A percentile compares a stretch with the other conserved stretches of the same genome.
Conservation (phyloP, 2,797 vertebrate genomes). For the Molossus molossus region DNA sequence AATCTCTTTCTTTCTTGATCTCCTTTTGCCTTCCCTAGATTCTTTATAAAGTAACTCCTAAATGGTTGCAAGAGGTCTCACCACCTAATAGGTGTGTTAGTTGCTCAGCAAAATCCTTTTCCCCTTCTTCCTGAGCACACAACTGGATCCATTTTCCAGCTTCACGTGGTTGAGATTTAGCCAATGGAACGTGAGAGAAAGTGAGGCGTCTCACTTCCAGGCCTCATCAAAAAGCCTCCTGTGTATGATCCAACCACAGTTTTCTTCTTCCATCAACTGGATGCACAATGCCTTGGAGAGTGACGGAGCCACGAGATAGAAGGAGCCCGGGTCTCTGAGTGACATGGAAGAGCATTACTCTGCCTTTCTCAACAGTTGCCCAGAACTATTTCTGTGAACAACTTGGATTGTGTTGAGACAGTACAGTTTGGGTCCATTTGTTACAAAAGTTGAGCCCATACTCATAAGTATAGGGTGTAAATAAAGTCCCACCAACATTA, state of each 20-base stretch:
- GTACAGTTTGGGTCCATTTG: not conserved
- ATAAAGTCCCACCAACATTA: not conserved
- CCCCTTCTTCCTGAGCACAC: not conserved
- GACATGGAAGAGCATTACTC: not conserved
- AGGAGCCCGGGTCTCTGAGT: not conserved
- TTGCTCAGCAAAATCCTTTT: not conserved
- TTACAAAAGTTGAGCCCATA: not conserved
- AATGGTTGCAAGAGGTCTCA: not conserved
- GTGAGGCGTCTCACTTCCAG: not conserved
- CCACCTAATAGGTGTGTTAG: not conserved
- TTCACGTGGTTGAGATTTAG: not conserved
- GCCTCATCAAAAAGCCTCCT: not conserved
- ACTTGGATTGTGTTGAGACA: not conserved
- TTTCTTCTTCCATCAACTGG: not conserved
- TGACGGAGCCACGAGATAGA: not conserved
- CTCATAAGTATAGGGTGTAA: not conserved
- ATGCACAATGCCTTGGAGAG: not conserved
- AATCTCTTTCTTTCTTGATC: not conserved
- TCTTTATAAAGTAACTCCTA: not conserved
- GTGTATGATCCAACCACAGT: not conserved
- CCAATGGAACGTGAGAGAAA: not conserved
- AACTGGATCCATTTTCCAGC: not conserved
- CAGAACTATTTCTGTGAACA: not conserved
- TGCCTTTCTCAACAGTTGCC: not conserved
- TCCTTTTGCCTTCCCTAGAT: not conserved